Evolutionary conservation across 2,888 invertebrate genomes (phyloP), one percentile per base, ranked within the genome.

Genomic region (Mesorhabditis sp.): DNA sequence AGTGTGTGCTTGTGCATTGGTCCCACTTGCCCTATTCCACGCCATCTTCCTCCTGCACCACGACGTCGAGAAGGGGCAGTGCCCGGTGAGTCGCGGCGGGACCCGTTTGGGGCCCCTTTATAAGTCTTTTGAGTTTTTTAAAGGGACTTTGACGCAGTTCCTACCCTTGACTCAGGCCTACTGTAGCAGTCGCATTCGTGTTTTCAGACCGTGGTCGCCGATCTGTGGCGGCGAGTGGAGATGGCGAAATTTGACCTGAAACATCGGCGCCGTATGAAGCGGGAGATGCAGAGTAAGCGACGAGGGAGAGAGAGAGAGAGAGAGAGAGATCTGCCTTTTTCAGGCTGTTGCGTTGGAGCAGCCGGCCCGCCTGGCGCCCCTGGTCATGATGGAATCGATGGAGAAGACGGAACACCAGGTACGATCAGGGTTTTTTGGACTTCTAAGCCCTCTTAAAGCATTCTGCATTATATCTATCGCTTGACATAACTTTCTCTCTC

Each of bases 271-370:
- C 58, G 58, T 13, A 13, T 50, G 10, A 50, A 50, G n/a, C 7
- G 58, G 2, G 10, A 50, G n/a, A 50, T 50, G 58, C 58, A 50
- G n/a, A 50, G 58, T 50, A n/a, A 50, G 58, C 58, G 28, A 28
- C 28, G 28, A 28, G 28, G 28, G 28, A 28, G 28, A 28, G 28
- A 28, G 28, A 28, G 28, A 28, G 28, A 28, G 28, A 28, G 28
- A 28, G 28, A 28, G 28, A 28, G 28, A 28, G 28, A 28, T 28
- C 28, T 28, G 2, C 28, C 28, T 28, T n/a, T 43, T 71, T 69
- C 68, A 74, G 74, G 72, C 2, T 77, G 77, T 61, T 77, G 77
- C 58, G 58, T 77, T 6, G 77, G 77, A 28, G 73, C 75, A 7
- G 72, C 75, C 2, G 77, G 77, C 6, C 71, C 73, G 44, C 72